A percentile compares a stretch with the other conserved stretches of the same genome.
phyloP scores from a whole-genome alignment of 2,113 vertebrate genomes.

The Xyrauchen texanus region DNA sequence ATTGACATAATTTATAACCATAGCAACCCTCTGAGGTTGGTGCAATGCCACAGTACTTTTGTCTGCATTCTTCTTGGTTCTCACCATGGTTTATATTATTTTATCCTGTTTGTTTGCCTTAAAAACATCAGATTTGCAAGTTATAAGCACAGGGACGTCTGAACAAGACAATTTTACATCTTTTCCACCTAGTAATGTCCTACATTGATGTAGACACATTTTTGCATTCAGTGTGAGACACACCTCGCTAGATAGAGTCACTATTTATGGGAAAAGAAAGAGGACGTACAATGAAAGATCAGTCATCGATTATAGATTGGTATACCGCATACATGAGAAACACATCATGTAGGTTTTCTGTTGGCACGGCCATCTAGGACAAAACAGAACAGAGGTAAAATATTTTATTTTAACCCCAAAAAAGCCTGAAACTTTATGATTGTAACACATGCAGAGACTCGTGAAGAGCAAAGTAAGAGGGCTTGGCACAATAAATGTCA shows the following conservation, averaged over 20 bases:
- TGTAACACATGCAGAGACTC: neutral
- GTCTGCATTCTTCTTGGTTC: neutral
- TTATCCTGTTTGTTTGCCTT: neutral
- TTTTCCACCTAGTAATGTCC: neutral
- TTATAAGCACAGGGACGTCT: neutral
- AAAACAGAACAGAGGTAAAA: constrained; percentile 4
- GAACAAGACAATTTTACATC: neutral
- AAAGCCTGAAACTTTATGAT: neutral
- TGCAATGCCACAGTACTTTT: constrained; percentile 42
- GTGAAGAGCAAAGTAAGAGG: neutral
- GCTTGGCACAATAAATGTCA: too few species aligned
- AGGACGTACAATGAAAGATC: neutral
- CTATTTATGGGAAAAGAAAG: neutral
- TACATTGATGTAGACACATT: neutral
- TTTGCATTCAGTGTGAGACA: neutral
- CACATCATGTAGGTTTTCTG: constrained; percentile 55
- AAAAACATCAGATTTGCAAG: neutral
- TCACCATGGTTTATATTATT: neutral
- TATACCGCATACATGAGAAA: constrained; percentile 64
- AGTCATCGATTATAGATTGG: constrained; percentile 67
- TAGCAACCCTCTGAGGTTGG: constrained; percentile 54
- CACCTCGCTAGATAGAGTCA: neutral
- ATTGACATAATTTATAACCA: constrained; percentile 56
- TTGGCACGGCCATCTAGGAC: neutral
- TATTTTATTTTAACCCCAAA: neutral